Evolutionary conservation across 1,140 invertebrate genomes (phyloP).

Genomic region (Halictus rubicundus): DNA sequence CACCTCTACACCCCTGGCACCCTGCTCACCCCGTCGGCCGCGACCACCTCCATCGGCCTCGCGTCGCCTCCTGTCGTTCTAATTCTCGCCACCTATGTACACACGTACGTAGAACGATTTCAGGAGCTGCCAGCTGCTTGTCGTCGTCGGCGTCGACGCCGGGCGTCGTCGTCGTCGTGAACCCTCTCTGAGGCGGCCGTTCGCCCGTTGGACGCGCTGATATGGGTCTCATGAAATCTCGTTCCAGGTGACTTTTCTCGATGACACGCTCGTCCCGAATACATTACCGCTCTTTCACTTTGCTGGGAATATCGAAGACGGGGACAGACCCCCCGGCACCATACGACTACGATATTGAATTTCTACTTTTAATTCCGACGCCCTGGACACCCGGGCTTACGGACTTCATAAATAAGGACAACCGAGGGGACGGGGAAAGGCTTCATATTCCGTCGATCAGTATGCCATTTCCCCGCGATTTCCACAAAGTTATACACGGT

Average conservation of each 20-base stretch:
- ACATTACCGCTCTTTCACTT: conserved; percentile 47
- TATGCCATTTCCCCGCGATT: conserved; percentile 19
- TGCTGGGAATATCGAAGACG: conserved; percentile 50
- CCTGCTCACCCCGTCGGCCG: not conserved
- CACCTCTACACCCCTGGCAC: not conserved
- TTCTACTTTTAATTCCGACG: conserved; percentile 45
- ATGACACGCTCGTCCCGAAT: conserved; percentile 45
- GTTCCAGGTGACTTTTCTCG: conserved; percentile 47
- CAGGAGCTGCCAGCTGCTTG: conserved; percentile 45
- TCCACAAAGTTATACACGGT: not conserved
- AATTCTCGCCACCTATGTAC: conserved; percentile 61
- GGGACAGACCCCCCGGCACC: not conserved
- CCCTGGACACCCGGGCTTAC: conserved; percentile 9
- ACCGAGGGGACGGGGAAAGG: not conserved
- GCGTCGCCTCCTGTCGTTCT: conserved; percentile 54
- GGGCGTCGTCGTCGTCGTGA: not conserved
- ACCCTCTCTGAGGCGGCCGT: not conserved
- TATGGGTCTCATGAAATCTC: conserved; percentile 47
- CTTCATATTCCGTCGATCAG: conserved; percentile 26
- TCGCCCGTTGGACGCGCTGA: conserved; percentile 2
- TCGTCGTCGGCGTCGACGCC: not conserved
- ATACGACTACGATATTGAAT: conserved; percentile 49
- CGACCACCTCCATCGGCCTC: conserved; percentile 32
- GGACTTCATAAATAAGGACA: conserved; percentile 47
- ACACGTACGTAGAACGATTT: conserved; percentile 53